Evolutionary conservation across 1,140 invertebrate species (phyloP).

Genomic region (Tetraneura akinire): DNA sequence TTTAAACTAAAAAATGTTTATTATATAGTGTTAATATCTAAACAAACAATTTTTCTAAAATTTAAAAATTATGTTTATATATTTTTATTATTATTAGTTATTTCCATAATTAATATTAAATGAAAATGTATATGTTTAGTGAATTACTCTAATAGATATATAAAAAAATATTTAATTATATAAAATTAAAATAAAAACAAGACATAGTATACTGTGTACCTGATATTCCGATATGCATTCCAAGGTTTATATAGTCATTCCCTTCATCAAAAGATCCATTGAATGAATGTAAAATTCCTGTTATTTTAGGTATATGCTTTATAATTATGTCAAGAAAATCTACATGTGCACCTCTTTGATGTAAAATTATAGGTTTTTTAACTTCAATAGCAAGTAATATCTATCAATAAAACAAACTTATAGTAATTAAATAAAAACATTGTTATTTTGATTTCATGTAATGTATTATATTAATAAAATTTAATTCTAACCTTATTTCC

Average conservation of each 20-base stretch:
- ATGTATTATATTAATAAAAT: neutral
- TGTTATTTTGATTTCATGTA: too few relatives aligned
- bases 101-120: too few relatives aligned
- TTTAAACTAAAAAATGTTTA: too few relatives aligned
- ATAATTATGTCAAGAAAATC: conserved; percentile 66
- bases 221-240: conserved; percentile 84
- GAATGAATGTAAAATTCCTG: conserved; percentile 89
- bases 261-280: conserved; percentile 86
- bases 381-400: conserved; percentile 82
- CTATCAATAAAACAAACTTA: conserved; percentile 59
- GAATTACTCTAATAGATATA: too few relatives aligned
- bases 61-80: too few relatives aligned
- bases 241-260: conserved; percentile 80
- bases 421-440: neutral
- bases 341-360: conserved; percentile 86
- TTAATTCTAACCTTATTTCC: conserved; percentile 19
- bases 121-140: too few relatives aligned
- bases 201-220: conserved; percentile 60
- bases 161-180: too few relatives aligned
- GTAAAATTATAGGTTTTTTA: conserved; percentile 86
- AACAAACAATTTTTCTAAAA: too few relatives aligned
- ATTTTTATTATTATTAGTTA: too few relatives aligned
- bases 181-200: too few relatives aligned
- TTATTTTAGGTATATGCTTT: conserved; percentile 66
- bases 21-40: too few relatives aligned